phyloP scores from a whole-genome alignment of 2,797 vertebrate genomes.

The Anas capensis region DNA sequence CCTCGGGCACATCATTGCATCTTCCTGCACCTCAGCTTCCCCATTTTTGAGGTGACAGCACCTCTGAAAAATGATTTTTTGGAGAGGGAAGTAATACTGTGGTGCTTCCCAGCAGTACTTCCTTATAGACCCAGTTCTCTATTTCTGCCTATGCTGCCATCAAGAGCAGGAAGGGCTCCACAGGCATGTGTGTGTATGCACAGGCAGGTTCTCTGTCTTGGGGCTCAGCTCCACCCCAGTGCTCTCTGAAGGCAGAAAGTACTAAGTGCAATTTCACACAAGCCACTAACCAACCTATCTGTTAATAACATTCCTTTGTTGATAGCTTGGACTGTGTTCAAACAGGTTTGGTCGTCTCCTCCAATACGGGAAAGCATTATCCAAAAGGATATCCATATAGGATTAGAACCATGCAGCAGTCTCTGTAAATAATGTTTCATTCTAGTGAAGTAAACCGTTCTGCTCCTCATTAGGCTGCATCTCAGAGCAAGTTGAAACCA shows the following conservation, averaged over 20 bases:
- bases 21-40: not conserved
- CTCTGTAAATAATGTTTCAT: not conserved
- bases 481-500: not conserved
- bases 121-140: rapidly evolving
- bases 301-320: not conserved
- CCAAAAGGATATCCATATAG: not conserved
- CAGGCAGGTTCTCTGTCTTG: rapidly evolving
- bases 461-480: constrained; percentile 34
- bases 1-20: rapidly evolving
- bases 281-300: not conserved
- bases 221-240: not conserved
- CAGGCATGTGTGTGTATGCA: not conserved
- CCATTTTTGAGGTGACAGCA: not conserved
- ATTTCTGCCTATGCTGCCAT: not conserved
- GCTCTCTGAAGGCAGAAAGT: constrained; percentile 16
- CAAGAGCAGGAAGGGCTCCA: not conserved
- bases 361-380: not conserved
- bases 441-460: not conserved
- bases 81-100: not conserved
- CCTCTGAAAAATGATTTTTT: rapidly evolving
- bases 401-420: not conserved
- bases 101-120: rapidly evolving
- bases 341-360: not conserved
- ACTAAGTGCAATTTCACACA: not conserved
- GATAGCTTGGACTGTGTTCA: constrained; percentile 22